Percentiles rank a stretch among this genome's conserved stretches.
Evolutionary conservation across 2,797 vertebrate genomes (phyloP).

Genomic region (Synaphobranchus kaupii): DNA sequence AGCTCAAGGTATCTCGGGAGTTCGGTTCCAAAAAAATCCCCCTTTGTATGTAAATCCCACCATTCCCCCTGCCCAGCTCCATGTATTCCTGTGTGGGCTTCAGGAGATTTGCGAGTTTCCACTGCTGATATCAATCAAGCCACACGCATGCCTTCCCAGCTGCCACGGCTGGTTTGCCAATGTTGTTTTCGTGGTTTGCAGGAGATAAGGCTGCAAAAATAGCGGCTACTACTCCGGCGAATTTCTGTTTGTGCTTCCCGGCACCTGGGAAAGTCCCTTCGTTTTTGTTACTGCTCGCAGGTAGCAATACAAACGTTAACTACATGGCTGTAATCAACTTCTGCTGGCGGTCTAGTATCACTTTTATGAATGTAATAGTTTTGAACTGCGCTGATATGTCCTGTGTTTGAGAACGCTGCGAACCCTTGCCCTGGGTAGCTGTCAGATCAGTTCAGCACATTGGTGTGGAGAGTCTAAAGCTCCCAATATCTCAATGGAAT

Average conservation of each 20-base stretch:
- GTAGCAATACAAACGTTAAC: not conserved
- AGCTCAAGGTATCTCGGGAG: constrained; percentile 81
- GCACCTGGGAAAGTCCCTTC: not conserved
- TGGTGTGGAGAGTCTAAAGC: not conserved
- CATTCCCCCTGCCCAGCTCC: constrained; percentile 5
- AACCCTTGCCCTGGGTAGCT: not conserved
- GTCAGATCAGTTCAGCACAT: not conserved
- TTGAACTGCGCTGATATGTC: not conserved
- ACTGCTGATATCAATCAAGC: not conserved
- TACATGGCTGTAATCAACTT: not conserved
- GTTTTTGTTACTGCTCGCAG: not conserved
- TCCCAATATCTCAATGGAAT: not conserved
- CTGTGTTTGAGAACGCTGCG: not conserved
- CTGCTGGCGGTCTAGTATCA: not conserved
- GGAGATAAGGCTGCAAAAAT: constrained; percentile 1
- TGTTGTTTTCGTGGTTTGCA: not conserved
- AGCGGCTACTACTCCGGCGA: not conserved
- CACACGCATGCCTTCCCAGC: not conserved
- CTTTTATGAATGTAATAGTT: too few relatives aligned
- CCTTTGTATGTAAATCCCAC: constrained; percentile 34
- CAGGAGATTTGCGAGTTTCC: constrained; percentile 36
- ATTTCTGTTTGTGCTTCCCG: not conserved
- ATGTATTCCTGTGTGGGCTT: constrained; percentile 29
- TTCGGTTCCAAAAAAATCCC: not conserved
- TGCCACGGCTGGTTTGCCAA: not conserved